Evolutionary conservation across 2,888 invertebrate species (phyloP), one percentile per base, ranked within the genome.

Genomic region (Acleris laterana): DNA sequence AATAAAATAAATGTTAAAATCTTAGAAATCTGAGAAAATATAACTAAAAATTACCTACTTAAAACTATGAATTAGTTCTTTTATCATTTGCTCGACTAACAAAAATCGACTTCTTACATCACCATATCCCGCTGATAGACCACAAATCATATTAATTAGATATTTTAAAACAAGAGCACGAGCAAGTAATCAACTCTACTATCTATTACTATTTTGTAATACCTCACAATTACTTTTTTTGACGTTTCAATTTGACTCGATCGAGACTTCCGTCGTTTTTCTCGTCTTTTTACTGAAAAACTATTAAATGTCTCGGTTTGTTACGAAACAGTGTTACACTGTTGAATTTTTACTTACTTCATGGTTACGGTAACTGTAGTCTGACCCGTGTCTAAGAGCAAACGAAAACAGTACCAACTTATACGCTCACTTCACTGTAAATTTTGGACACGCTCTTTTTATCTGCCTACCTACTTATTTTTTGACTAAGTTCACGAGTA

Each of bases 311-410:
- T 50, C 25, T n/a, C 57, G 60, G 61, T 65, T 56, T 46, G 49
- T 66, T 66, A 61, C 61, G 65, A 66, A 66, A 66, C 56, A 61
- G 56, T 44, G 58, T 65, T 55, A 61, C 61, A 61, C 55, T 65
- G 38, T 38, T 32, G 38, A 38, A 13, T 13, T 38, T 38, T 38
- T 38, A 38, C 38, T 38, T 38, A 38, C 38, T 38, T 50, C 49
- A 65, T 59, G 28, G 64, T 60, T 19, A 65, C 53, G 20, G 59
- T 60, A 60, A 55, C 22, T 32, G 9, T 32, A 32, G 52, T 55
- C 42, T 65, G 60, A 60, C 62, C 62, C 61, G 57, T 57, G 20
- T 52, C 66, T 38, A 57, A 67, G 49, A 28, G 22, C 57, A 20
- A 66, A 61, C 62, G 28, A 61, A 62, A 52, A 48, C 19, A 44